These are phyloP conservation scores for Bovichtus variegatus DNA, from an alignment of 2,797 vertebrate species.

Conservation along the genomic window DNA sequence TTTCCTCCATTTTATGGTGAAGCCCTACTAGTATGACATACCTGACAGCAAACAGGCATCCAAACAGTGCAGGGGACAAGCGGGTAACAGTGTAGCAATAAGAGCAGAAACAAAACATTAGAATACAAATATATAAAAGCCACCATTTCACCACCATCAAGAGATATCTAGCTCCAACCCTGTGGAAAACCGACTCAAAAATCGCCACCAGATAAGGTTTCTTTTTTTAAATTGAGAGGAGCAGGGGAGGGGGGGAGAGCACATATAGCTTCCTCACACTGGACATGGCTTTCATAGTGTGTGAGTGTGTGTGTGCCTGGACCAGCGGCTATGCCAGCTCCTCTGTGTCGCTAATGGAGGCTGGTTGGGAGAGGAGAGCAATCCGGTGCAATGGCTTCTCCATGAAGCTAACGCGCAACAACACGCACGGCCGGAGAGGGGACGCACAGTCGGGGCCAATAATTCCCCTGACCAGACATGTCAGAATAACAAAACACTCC, in stretches of 20 bases:
- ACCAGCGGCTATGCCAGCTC: slow-evolving; percentile 91
- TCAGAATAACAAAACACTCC: slow-evolving; percentile 73
- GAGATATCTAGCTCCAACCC: slow-evolving; percentile 63
- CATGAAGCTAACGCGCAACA: slow-evolving; percentile 85
- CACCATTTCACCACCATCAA: slow-evolving; percentile 51
- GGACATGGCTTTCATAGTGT: slow-evolving; percentile 78
- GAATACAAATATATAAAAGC: slow-evolving; percentile 6
- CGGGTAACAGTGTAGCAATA: slow-evolving; percentile 49
- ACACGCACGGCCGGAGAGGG: slow-evolving; percentile 53
- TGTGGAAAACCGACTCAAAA: slow-evolving; percentile 65
- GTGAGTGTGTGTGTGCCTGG: slow-evolving; percentile 74
- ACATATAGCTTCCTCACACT: slow-evolving; percentile 66
- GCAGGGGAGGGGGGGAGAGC: slow-evolving; percentile 25
- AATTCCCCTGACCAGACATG: slow-evolving; percentile 79
- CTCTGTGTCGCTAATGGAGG: slow-evolving; percentile 94
- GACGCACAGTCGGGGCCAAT: slow-evolving; percentile 55
- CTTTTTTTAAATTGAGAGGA: slow-evolving; percentile 28
- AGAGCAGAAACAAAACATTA: slow-evolving; percentile 38
- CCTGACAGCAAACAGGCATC: slow-evolving; percentile 85
- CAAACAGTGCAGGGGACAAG: slow-evolving; percentile 55
- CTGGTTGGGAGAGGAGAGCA: slow-evolving; percentile 87
- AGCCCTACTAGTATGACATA: slow-evolving; percentile 90
- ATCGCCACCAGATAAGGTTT: slow-evolving; percentile 68
- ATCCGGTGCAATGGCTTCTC: slow-evolving; percentile 94
- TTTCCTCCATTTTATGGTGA: slow-evolving; percentile 99